Percentiles rank a stretch among this genome's conserved stretches.
phyloP scores from a whole-genome alignment of 2,113 vertebrate genomes.

The Chamaetylas fuelleborni region DNA sequence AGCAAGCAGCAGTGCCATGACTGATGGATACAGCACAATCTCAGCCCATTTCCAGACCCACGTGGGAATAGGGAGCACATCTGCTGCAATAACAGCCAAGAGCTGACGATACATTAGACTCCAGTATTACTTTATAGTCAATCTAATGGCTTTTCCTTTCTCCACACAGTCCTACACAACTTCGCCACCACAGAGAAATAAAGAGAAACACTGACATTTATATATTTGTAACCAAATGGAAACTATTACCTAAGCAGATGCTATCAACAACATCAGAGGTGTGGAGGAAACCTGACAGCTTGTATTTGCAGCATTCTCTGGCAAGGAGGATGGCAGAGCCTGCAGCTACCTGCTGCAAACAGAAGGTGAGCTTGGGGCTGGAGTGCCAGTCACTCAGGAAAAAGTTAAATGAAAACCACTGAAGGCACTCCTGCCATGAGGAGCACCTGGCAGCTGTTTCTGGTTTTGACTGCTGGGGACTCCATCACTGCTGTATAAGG shows the following conservation, averaged over 20 bases:
- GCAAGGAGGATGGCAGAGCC: neutral
- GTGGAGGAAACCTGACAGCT: neutral
- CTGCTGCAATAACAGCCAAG: slow-evolving; percentile 70
- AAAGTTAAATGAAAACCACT: neutral
- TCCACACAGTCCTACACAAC: slow-evolving; percentile 10
- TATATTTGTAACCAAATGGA: slow-evolving; percentile 51
- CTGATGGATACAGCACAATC: slow-evolving; percentile 63
- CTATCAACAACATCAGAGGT: neutral
- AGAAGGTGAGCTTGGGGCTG: neutral
- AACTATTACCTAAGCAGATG: slow-evolving; percentile 35
- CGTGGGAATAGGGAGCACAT: slow-evolving; percentile 75
- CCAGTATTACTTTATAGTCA: slow-evolving; percentile 63
- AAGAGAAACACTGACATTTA: slow-evolving; percentile 38
- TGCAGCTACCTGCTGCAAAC: neutral
- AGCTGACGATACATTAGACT: slow-evolving; percentile 46
- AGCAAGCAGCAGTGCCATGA: slow-evolving; percentile 67
- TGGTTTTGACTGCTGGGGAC: neutral
- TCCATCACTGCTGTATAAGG: accelerated
- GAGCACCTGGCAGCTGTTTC: neutral
- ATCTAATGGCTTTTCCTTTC: slow-evolving; percentile 76
- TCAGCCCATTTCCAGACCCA: slow-evolving; percentile 81
- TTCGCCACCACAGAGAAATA: slow-evolving; percentile 33
- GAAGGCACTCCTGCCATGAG: neutral
- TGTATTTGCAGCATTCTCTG: neutral
- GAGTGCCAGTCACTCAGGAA: neutral